A percentile compares a stretch with the other conserved stretches of the same genome.
phyloP scores from a whole-genome alignment of 2,797 vertebrate genomes.

The Acanthopagrus latus region DNA sequence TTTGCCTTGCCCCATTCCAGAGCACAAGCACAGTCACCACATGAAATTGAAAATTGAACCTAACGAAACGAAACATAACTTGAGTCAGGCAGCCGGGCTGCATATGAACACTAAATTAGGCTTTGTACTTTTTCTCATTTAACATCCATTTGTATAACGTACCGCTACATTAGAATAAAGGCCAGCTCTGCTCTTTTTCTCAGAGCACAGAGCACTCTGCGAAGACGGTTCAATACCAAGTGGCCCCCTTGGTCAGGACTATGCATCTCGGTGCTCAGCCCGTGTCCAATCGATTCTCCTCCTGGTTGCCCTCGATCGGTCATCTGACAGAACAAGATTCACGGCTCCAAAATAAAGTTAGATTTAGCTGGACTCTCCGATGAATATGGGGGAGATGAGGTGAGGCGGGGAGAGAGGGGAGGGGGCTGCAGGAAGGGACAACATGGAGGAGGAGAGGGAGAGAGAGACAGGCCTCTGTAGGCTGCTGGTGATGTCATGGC shows the following conservation, averaged over 20 bases:
- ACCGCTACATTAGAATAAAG: constrained; percentile 33
- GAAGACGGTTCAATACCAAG: constrained; percentile 61
- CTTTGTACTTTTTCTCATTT: neutral
- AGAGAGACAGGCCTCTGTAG: neutral
- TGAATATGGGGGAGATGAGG: constrained; percentile 38
- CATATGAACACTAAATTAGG: neutral
- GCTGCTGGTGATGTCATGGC: constrained; percentile 16
- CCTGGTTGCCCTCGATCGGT: constrained; percentile 56
- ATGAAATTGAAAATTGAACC: too few species aligned
- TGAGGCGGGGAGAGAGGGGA: neutral
- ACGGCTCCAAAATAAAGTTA: constrained; percentile 60
- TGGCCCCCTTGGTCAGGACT: constrained; percentile 41
- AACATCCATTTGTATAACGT: neutral
- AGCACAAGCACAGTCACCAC: too few species aligned
- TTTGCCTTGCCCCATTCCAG: too few species aligned
- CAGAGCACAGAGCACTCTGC: constrained; percentile 18
- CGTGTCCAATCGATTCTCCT: constrained; percentile 68
- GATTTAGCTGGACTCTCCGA: constrained; percentile 41
- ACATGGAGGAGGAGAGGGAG: neutral
- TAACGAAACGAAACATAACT: too few species aligned
- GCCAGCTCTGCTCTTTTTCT: constrained; percentile 13
- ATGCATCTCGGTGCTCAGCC: constrained; percentile 52
- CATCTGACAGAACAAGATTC: constrained; percentile 58
- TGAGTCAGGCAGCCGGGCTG: too few species aligned
- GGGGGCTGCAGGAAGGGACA: neutral